These are phyloP conservation scores for Galago senegalensis DNA, from an alignment of 2,797 vertebrate genomes.

Conservation along the genomic window DNA sequence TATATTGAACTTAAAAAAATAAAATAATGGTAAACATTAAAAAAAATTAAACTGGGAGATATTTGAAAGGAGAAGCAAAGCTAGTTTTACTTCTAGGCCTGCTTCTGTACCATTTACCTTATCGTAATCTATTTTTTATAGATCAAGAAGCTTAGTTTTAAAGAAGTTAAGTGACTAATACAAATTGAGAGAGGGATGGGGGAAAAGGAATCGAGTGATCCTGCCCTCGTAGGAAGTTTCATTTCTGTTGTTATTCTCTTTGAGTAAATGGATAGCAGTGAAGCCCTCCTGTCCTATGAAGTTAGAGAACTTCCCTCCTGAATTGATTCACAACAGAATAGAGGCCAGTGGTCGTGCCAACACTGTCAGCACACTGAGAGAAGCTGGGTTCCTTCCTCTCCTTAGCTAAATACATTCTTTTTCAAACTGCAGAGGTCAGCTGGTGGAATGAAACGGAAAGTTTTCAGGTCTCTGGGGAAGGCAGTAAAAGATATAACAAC, in stretches of 20 bases:
- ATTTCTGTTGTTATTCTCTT: not conserved
- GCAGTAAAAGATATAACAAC: not conserved
- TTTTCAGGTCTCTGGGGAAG: not conserved
- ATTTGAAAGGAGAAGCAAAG: not conserved
- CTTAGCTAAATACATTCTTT: not conserved
- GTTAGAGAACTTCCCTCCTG: not conserved
- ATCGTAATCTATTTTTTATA: not conserved
- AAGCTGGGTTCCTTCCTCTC: not conserved
- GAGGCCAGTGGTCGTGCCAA: not conserved
- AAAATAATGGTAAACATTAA: too few relatives aligned
- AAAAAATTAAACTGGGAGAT: not conserved
- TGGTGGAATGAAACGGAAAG: not conserved
- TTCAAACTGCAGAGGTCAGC: not conserved
- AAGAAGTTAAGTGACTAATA: not conserved
- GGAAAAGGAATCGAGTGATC: not conserved
- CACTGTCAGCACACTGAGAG: not conserved
- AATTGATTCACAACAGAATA: not conserved
- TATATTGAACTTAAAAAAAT: not conserved
- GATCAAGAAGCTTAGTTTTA: constrained; percentile 16
- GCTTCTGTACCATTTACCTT: not conserved
- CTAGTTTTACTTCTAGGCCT: constrained; percentile 2
- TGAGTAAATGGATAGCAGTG: not conserved
- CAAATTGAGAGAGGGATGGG: not conserved
- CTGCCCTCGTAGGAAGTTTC: not conserved
- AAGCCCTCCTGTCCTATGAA: not conserved